Evolutionary conservation across 2,888 invertebrate species (phyloP).

Genomic region (Cryptops parisi): DNA sequence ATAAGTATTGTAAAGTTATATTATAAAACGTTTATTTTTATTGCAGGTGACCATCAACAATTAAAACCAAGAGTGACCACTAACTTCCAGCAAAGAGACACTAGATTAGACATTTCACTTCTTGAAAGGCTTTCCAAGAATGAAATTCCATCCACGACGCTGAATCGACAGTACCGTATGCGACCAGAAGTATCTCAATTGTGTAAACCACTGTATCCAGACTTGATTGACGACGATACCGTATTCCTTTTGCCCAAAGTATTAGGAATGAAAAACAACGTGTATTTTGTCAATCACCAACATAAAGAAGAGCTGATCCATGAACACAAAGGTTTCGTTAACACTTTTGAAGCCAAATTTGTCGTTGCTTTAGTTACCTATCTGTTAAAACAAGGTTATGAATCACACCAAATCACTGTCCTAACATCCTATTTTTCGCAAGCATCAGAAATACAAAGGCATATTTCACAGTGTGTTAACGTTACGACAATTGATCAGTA

Average conservation of each 20-base stretch:
- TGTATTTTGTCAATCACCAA: constrained; percentile 54
- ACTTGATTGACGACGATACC: constrained; percentile 42
- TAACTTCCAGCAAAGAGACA: constrained; percentile 47
- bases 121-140: constrained; percentile 66
- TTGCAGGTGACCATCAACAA: constrained; percentile 72
- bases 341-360: constrained; percentile 49
- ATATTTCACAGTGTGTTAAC: constrained; percentile 38
- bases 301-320: constrained; percentile 38
- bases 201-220: constrained; percentile 52
- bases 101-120: constrained; percentile 57
- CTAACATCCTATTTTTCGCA: constrained; percentile 58
- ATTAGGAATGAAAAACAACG: constrained; percentile 42
- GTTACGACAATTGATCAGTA: constrained; percentile 60
- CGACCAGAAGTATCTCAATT: constrained; percentile 45
- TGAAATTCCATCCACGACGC: constrained; percentile 40
- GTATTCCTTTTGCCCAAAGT: constrained; percentile 44
- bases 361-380: constrained; percentile 45
- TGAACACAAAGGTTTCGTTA: constrained; percentile 41
- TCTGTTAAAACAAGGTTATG: constrained; percentile 45
- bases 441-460: constrained; percentile 35
- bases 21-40: too few species aligned
- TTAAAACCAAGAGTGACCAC: constrained; percentile 55
- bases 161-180: constrained; percentile 63
- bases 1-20: too few species aligned
- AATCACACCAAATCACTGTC: constrained; percentile 49